phyloP scores from a whole-genome alignment of 2,888 invertebrate genomes.

The Pyrocoelia pectoralis region DNA sequence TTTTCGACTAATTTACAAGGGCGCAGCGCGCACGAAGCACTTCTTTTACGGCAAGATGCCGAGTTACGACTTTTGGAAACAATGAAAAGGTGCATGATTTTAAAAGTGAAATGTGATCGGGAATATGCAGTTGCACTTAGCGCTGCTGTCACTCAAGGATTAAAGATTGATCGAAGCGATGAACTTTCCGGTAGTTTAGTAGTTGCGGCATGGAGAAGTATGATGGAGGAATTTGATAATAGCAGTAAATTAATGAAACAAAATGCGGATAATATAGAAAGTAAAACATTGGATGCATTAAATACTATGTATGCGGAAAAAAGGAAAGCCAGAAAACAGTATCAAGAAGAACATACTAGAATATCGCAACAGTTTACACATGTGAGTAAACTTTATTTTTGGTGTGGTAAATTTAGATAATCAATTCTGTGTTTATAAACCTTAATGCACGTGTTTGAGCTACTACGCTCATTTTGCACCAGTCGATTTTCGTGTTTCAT shows the following conservation, averaged over 20 bases:
- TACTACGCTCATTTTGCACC: too few relatives aligned
- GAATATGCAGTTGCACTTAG: conserved; percentile 88
- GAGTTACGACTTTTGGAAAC: conserved; percentile 91
- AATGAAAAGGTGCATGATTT: conserved; percentile 85
- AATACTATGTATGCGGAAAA: conserved; percentile 85
- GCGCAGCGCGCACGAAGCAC: conserved; percentile 89
- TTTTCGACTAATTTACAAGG: conserved; percentile 89
- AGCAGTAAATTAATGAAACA: conserved; percentile 82
- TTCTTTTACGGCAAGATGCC: conserved; percentile 89
- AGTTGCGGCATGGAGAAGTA: conserved; percentile 79
- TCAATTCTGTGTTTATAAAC: conserved; percentile 12
- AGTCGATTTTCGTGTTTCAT: too few relatives aligned
- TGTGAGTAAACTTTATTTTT: conserved; percentile 63
- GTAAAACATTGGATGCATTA: conserved; percentile 82
- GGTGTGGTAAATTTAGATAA: conserved; percentile 33
- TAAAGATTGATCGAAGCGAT: conserved; percentile 82
- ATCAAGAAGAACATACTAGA: conserved; percentile 88
- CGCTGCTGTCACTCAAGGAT: conserved; percentile 81
- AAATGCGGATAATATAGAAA: conserved; percentile 87
- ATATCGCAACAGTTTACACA: conserved; percentile 82
- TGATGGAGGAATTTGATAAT: conserved; percentile 90
- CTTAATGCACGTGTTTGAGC: not conserved
- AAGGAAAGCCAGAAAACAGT: conserved; percentile 83
- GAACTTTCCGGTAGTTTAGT: conserved; percentile 77
- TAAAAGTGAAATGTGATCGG: conserved; percentile 90